Percentiles rank a stretch among this genome's conserved stretches.
These are phyloP conservation scores for Pristionchus entomophagus DNA, from an alignment of 2,888 invertebrate genomes.

Conservation along the genomic window DNA sequence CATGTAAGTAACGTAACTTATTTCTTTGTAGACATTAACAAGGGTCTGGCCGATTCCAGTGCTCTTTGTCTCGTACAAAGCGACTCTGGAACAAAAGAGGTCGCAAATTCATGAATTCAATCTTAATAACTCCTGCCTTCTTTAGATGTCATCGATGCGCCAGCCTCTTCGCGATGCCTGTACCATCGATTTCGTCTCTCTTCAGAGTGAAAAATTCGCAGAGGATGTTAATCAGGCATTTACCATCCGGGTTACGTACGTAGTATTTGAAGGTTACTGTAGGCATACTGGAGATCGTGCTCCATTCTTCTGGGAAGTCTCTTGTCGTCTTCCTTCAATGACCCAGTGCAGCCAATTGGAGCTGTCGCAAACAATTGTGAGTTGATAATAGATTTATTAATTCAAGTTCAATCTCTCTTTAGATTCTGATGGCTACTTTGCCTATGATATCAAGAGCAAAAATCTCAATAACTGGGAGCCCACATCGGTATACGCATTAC, in stretches of 20 bases:
- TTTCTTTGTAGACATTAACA: slow-evolving; percentile 28
- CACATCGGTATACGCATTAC: neutral
- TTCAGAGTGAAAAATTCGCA: slow-evolving; percentile 33
- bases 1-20: neutral
- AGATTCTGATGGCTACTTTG: slow-evolving; percentile 44
- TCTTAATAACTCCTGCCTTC: neutral
- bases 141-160: slow-evolving; percentile 14
- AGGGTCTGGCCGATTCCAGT: slow-evolving; percentile 38
- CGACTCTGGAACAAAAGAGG: slow-evolving; percentile 12
- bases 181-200: slow-evolving; percentile 34
- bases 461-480: slow-evolving; percentile 34
- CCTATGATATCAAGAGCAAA: slow-evolving; percentile 20
- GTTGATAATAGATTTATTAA: neutral
- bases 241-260: neutral
- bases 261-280: neutral
- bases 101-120: neutral
- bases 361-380: neutral
- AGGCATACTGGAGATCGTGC: slow-evolving; percentile 48
- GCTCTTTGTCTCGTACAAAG: slow-evolving; percentile 23
- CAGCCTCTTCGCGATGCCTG: neutral
- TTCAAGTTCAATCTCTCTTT: neutral
- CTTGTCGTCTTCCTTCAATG: slow-evolving; percentile 10
- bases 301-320: slow-evolving; percentile 34
- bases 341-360: slow-evolving; percentile 1
- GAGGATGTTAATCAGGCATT: slow-evolving; percentile 42